Evolutionary conservation across 92 coral and sea anemone species (phyloP), one percentile per base, ranked within the genome.

Genomic region (Phenganax stokvisi): DNA sequence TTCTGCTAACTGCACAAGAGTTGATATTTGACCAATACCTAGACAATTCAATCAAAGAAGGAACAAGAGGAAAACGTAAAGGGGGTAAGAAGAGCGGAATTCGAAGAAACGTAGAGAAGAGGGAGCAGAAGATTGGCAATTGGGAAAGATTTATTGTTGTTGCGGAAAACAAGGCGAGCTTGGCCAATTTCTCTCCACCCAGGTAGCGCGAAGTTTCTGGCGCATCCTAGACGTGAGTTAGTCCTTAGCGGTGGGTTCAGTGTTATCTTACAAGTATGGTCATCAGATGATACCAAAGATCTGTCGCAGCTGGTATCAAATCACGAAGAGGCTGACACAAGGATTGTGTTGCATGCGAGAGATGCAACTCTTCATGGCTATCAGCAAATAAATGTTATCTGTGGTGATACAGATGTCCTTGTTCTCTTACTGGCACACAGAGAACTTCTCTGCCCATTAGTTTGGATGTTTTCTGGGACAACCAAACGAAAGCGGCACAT

Each of bases 391-490:
- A 87, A 87, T 76, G 83, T 87, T 29, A 31, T 85, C 71, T 90
- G 83, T 72, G 87, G 90, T 44, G 90, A 84, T 70, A 88, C 84
- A 12, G 88, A 80, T 27, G 87, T 87, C 58, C 79, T 89, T 65
- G 84, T 90, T 69, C 91, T 90, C 57, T 85, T 88, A 55, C 8
- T 86, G 75, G 91, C 93, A 68, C 91, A 90, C 85, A 63, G 73
- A 70, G 81, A 57, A 30, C 57, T 74, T 61, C 89, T 90, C 52
- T 88, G 86, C 68, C 86, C 64, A 70, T 83, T 68, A 15, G 72
- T 90, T 16, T 90, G 89, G 90, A 85, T 88, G 89, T 85, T 87
- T 74, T 57, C 87, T 80, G 93, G 93, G 53, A 87, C 90, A 67
- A 52, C 88, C 51, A 88, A 77, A 56, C 68, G 59, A 53, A 85